Conservation (phyloP, 2,113 vertebrate species). For the Empidonax alnorum region DNA sequence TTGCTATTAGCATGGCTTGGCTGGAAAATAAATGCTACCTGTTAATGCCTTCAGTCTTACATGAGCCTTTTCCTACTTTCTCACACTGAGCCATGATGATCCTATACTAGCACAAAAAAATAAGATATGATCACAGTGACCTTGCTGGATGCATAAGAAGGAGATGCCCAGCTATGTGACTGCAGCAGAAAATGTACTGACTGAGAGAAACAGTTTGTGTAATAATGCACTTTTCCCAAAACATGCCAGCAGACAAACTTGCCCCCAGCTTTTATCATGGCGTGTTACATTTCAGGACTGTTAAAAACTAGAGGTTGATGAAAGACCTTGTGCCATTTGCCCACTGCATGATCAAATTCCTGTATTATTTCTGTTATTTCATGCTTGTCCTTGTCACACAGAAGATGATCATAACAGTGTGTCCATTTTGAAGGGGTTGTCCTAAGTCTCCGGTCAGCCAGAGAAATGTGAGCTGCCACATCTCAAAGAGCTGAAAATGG, state of each 20-base stretch:
- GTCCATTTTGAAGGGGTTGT: neutral
- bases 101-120: neutral
- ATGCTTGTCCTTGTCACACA: neutral
- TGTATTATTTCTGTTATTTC: neutral
- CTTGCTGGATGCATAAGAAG: neutral
- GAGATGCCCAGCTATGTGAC: rapidly evolving
- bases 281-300: neutral
- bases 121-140: neutral
- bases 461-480: neutral
- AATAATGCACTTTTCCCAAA: neutral
- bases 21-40: neutral
- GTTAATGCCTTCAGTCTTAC: neutral
- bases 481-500: neutral
- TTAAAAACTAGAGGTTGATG: neutral
- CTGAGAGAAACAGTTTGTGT: neutral
- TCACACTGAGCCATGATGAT: neutral
- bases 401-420: neutral
- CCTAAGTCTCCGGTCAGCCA: neutral
- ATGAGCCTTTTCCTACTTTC: neutral
- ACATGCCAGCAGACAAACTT: neutral
- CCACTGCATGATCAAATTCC: neutral
- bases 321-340: neutral
- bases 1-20: rapidly evolving
- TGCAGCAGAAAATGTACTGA: neutral
- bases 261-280: neutral